Evolutionary conservation across 2,888 invertebrate species (phyloP).

Genomic region (Suillia variegata): DNA sequence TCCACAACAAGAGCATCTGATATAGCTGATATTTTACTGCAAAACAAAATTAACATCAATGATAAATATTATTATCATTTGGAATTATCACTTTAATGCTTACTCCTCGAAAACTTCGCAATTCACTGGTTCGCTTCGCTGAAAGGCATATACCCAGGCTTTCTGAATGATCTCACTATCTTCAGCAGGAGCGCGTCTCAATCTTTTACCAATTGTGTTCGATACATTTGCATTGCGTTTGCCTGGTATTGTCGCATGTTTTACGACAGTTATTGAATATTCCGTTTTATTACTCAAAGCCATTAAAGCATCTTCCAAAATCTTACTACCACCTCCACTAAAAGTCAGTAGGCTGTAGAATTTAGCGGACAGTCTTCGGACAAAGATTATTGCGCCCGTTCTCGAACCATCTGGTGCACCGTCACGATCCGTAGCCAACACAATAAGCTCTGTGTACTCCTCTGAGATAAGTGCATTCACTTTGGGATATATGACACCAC

Average conservation of each 20-base stretch:
- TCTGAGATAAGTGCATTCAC: conserved; percentile 25
- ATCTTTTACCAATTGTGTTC: no score
- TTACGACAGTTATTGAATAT: conserved; percentile 23
- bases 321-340: conserved; percentile 11
- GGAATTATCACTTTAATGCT: conserved; percentile 8
- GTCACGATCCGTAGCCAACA: conserved; percentile 40
- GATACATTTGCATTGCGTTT: not conserved
- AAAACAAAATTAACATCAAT: not conserved
- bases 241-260: conserved; percentile 24
- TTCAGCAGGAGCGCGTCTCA: not conserved
- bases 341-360: conserved; percentile 35
- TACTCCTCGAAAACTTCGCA: conserved; percentile 33
- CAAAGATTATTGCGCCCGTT: conserved; percentile 27
- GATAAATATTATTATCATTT: not conserved
- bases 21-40: not conserved
- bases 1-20: not conserved
- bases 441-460: conserved; percentile 29
- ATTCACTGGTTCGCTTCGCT: conserved; percentile 25
- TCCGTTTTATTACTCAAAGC: conserved; percentile 21
- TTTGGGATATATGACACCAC: conserved; percentile 41
- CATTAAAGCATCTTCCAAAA: conserved; percentile 23
- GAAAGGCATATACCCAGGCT: conserved; percentile 39
- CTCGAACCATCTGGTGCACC: conserved; percentile 34
- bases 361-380: conserved; percentile 30
- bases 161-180: conserved; percentile 26